phyloP scores from a whole-genome alignment of 2,797 vertebrate species.

The Paedocypris micromegethes region DNA sequence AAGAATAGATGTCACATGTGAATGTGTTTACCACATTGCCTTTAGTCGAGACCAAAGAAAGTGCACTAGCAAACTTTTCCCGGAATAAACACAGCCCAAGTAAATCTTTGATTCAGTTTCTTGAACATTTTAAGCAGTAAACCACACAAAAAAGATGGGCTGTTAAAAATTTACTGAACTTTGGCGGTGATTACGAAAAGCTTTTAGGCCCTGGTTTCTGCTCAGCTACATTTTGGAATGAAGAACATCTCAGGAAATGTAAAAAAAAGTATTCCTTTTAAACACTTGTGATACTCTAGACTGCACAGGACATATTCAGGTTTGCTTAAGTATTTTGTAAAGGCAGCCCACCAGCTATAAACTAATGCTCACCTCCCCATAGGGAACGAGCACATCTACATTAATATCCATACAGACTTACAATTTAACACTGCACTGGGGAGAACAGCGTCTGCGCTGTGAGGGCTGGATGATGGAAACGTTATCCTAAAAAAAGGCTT shows the following conservation, averaged over 20 bases:
- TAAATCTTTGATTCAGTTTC: not conserved
- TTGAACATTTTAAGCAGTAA: conserved; percentile 4
- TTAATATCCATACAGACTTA: conserved; percentile 49
- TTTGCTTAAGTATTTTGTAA: conserved; percentile 49
- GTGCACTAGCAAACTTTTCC: too few species aligned
- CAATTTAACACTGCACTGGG: conserved; percentile 49
- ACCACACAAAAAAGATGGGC: conserved; percentile 23
- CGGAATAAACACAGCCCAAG: too few species aligned
- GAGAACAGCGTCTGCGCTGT: conserved; percentile 11
- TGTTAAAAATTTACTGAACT: conserved; percentile 42
- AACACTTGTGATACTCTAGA: conserved; percentile 25
- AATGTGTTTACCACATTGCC: too few species aligned
- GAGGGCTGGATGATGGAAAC: conserved; percentile 11
- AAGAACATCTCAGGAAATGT: conserved; percentile 1
- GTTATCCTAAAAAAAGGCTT: not conserved
- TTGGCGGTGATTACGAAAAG: conserved; percentile 33
- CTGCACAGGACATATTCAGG: conserved; percentile 49
- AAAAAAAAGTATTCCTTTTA: not conserved
- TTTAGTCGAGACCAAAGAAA: too few species aligned
- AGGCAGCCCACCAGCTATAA: conserved; percentile 48
- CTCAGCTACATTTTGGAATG: conserved; percentile 24
- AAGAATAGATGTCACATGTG: too few species aligned
- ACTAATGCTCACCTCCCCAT: conserved; percentile 47
- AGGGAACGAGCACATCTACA: conserved; percentile 51
- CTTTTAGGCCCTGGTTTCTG: conserved; percentile 35